Percentiles rank a stretch among this genome's conserved stretches.
Conservation (phyloP, 2,113 vertebrate species). For the Lasiurus cinereus region DNA sequence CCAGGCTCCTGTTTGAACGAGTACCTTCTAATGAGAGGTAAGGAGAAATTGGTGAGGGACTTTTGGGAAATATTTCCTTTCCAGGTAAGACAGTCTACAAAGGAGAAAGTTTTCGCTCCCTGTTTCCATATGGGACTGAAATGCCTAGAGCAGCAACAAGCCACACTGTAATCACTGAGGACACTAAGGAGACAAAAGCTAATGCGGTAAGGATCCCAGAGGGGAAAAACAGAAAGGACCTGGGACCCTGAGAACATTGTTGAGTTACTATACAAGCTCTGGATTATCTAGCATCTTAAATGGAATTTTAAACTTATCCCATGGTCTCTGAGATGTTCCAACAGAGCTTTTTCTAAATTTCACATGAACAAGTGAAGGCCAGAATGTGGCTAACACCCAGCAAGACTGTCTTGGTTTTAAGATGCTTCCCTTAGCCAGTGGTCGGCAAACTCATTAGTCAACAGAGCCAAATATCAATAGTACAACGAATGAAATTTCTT, state of each 20-base stretch:
- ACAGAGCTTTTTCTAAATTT: constrained; percentile 35
- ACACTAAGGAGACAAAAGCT: not conserved
- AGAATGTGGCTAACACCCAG: constrained; percentile 20
- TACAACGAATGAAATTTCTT: too few species aligned
- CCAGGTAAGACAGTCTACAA: constrained; percentile 29
- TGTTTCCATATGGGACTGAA: constrained; percentile 17
- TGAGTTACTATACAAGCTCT: not conserved
- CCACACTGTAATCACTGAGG: not conserved
- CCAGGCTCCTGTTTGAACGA: constrained; percentile 7
- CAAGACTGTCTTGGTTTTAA: not conserved
- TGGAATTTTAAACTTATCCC: constrained; percentile 45
- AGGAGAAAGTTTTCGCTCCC: constrained; percentile 15
- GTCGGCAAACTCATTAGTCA: too few species aligned
- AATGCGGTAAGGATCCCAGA: not conserved
- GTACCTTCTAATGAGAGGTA: constrained; percentile 10
- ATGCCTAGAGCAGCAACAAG: constrained; percentile 42
- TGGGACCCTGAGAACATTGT: not conserved
- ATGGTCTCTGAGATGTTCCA: constrained; percentile 59
- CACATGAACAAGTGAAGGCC: constrained; percentile 3
- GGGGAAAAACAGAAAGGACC: not conserved
- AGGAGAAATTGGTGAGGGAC: constrained; percentile 18
- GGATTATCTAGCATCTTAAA: constrained; percentile 19
- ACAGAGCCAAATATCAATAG: too few species aligned
- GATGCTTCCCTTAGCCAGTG: not conserved
- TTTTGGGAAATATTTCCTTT: constrained; percentile 44